phyloP scores from a whole-genome alignment of 2,797 vertebrate genomes.

The Bucorvus abyssinicus region DNA sequence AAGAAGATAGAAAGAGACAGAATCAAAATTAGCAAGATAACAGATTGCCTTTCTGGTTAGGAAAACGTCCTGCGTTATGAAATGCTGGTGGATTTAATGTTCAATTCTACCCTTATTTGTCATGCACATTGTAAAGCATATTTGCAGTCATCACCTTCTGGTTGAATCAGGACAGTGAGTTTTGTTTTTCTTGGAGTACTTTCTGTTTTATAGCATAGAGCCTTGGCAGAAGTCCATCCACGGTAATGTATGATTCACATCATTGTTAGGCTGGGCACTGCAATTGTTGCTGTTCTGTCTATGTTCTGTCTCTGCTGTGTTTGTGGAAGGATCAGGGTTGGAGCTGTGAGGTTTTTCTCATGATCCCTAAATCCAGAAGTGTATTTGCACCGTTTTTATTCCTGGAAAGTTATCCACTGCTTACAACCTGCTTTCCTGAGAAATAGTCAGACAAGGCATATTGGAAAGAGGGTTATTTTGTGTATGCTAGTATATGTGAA shows the following conservation, averaged over 20 bases:
- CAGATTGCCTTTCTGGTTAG: constrained; percentile 22
- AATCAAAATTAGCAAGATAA: constrained; percentile 2
- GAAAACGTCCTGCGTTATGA: neutral
- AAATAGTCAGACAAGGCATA: neutral
- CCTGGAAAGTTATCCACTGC: neutral
- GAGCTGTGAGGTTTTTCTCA: neutral
- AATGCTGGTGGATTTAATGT: neutral
- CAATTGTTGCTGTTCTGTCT: neutral
- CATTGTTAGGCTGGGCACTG: neutral
- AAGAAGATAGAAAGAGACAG: constrained; percentile 55
- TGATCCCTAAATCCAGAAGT: constrained; percentile 14
- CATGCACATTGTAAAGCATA: neutral
- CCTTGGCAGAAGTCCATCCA: neutral
- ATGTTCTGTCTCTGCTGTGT: neutral
- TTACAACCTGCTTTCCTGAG: neutral
- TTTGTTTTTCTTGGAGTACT: neutral
- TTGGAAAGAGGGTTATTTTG: neutral
- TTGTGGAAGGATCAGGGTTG: neutral
- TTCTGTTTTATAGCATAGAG: neutral
- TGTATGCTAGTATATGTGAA: neutral
- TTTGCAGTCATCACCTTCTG: neutral
- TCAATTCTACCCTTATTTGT: neutral
- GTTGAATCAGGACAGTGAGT: neutral
- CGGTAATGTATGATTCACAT: neutral
- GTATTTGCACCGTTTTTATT: constrained; percentile 3